These are phyloP conservation scores for Nilaparvata lugens DNA, from an alignment of 1,140 invertebrate species.

Conservation along the genomic window DNA sequence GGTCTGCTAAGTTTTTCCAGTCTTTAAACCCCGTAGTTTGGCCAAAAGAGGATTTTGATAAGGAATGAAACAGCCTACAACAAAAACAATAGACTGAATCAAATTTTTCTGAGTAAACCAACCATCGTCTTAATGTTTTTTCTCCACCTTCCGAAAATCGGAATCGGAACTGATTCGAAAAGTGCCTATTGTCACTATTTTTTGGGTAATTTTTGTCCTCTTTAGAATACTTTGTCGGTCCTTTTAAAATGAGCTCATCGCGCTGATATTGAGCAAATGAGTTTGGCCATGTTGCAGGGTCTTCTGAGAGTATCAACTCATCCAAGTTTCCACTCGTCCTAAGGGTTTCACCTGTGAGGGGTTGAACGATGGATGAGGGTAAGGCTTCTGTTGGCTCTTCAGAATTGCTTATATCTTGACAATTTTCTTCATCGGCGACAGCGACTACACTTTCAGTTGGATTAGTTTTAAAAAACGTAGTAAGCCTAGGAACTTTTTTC, in stretches of 20 bases:
- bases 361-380: too few species aligned
- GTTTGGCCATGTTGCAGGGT: neutral
- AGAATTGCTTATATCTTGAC: too few species aligned
- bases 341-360: too few species aligned
- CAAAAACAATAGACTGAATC: conserved; percentile 7
- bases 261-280: neutral
- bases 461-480: too few species aligned
- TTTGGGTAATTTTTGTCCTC: neutral
- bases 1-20: conserved; percentile 7
- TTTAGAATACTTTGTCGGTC: neutral
- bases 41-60: conserved; percentile 2
- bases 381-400: too few species aligned
- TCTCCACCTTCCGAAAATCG: conserved; percentile 9
- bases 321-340: too few species aligned
- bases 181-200: neutral
- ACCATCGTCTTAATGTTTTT: conserved; percentile 7
- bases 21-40: conserved; percentile 3
- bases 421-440: too few species aligned
- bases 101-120: conserved; percentile 8
- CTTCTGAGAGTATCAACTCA: too few species aligned
- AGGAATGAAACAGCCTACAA: neutral
- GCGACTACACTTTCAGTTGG: too few species aligned
- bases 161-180: conserved; percentile 6
- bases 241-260: neutral
- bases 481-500: too few species aligned